Evolutionary conservation across 2,888 invertebrate genomes (phyloP).

Genomic region (Lysandra bellargus): DNA sequence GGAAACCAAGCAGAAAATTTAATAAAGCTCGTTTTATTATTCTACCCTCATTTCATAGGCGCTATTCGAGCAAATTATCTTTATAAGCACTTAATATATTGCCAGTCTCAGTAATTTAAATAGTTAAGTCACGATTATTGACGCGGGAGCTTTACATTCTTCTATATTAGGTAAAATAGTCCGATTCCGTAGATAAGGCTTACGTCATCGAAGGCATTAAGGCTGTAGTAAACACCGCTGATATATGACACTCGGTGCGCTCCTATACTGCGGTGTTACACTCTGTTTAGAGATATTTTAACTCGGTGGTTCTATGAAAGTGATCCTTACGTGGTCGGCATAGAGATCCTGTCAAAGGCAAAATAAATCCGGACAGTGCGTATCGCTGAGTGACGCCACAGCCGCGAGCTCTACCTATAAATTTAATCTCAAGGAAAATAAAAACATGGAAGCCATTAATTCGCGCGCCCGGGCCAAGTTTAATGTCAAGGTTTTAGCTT

Average conservation of each 20-base stretch:
- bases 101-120: slow-evolving; percentile 4
- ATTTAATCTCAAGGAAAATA: slow-evolving; percentile 81
- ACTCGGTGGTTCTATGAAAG: background rate
- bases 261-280: slow-evolving; percentile 63
- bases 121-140: slow-evolving; percentile 20
- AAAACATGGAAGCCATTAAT: slow-evolving; percentile 81
- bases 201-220: slow-evolving; percentile 66
- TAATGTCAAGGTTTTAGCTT: slow-evolving; percentile 79
- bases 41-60: slow-evolving; percentile 3
- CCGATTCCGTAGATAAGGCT: slow-evolving; percentile 43
- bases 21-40: background rate
- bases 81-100: slow-evolving; percentile 9
- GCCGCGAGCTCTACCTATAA: slow-evolving; percentile 72
- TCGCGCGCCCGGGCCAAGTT: slow-evolving; percentile 79
- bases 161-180: slow-evolving; percentile 28
- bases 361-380: slow-evolving; percentile 46
- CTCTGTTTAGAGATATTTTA: background rate
- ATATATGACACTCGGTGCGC: slow-evolving; percentile 75
- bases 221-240: slow-evolving; percentile 65
- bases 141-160: slow-evolving; percentile 13
- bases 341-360: background rate
- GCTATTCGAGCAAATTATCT: slow-evolving; percentile 9
- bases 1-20: background rate
- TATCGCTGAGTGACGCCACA: slow-evolving; percentile 74
- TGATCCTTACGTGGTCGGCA: background rate